phyloP scores from a whole-genome alignment of 2,888 invertebrate genomes.

The Callosobruchus maculatus region DNA sequence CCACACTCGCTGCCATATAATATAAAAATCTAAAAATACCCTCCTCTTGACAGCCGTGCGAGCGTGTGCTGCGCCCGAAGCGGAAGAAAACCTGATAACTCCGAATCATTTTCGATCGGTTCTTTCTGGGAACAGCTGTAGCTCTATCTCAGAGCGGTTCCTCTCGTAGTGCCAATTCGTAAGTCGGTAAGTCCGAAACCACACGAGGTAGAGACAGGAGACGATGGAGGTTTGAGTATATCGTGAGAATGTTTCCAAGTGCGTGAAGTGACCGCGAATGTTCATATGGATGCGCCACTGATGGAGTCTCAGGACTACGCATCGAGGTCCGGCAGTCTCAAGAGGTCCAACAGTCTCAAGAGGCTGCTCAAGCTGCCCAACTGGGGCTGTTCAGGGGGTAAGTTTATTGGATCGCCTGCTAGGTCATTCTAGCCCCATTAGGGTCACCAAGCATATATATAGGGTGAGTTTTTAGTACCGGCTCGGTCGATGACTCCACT shows the following conservation, averaged over 20 bases:
- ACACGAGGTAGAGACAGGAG: no score
- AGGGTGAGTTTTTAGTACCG: no score
- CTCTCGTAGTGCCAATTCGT: no score
- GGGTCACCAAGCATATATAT: no score
- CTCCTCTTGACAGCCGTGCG: background rate
- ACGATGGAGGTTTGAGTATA: no score
- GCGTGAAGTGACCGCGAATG: background rate
- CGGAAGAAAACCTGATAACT: background rate
- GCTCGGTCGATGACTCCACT: no score
- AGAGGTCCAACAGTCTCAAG: constrained; percentile 56
- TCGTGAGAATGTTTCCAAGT: background rate
- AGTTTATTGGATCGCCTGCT: no score
- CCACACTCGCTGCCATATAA: background rate
- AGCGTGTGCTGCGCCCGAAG: background rate
- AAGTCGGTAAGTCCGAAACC: no score
- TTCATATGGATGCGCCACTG: background rate
- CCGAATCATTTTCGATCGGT: background rate
- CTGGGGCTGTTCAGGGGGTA: constrained; percentile 42
- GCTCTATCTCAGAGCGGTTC: no score
- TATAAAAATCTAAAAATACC: background rate
- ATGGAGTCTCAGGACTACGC: constrained; percentile 42
- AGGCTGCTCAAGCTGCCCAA: constrained; percentile 54
- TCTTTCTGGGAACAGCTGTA: background rate
- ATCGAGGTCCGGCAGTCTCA: constrained; percentile 49
- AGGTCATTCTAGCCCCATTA: no score